Percentiles rank a stretch among this genome's conserved stretches.
These are phyloP conservation scores for Parnassius mnemosyne DNA, from an alignment of 2,888 invertebrate genomes.

Conservation along the genomic window DNA sequence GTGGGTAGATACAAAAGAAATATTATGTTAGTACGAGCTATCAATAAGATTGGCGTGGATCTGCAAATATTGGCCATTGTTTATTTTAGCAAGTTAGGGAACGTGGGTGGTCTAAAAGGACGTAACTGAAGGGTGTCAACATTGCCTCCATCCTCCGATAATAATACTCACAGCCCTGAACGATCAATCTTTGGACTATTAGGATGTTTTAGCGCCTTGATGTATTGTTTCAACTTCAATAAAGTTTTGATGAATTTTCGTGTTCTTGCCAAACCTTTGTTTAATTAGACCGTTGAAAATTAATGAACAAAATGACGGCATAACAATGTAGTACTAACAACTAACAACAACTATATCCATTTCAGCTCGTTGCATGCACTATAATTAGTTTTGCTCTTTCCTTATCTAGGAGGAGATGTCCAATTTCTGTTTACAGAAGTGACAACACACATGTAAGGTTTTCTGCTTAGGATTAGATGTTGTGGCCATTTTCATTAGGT, in stretches of 20 bases:
- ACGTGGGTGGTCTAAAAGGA: constrained; percentile 33
- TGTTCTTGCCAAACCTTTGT: constrained; percentile 68
- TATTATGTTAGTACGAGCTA: constrained; percentile 31
- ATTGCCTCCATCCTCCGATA: constrained; percentile 50
- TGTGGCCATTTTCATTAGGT: too few relatives aligned
- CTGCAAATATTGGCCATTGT: constrained; percentile 53
- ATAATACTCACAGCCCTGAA: constrained; percentile 65
- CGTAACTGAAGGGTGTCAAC: constrained; percentile 42
- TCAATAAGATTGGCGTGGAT: constrained; percentile 56
- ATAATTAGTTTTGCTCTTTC: too few relatives aligned
- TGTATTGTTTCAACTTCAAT: constrained; percentile 79
- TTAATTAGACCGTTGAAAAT: constrained; percentile 68
- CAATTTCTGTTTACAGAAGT: too few relatives aligned
- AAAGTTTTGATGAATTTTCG: constrained; percentile 79
- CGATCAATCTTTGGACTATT: constrained; percentile 77
- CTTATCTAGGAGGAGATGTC: too few relatives aligned
- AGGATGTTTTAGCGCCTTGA: constrained; percentile 73
- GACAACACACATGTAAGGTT: too few relatives aligned
- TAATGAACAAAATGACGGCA: constrained; percentile 73
- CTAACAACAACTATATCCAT: too few relatives aligned
- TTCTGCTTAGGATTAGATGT: too few relatives aligned
- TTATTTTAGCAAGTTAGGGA: constrained; percentile 44
- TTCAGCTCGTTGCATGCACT: too few relatives aligned
- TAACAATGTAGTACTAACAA: constrained; percentile 41
- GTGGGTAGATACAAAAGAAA: not conserved